A percentile compares a stretch with the other conserved stretches of the same genome.
Conservation (phyloP, 92 coral and sea anemone genomes). For the Porites lobata region DNA sequence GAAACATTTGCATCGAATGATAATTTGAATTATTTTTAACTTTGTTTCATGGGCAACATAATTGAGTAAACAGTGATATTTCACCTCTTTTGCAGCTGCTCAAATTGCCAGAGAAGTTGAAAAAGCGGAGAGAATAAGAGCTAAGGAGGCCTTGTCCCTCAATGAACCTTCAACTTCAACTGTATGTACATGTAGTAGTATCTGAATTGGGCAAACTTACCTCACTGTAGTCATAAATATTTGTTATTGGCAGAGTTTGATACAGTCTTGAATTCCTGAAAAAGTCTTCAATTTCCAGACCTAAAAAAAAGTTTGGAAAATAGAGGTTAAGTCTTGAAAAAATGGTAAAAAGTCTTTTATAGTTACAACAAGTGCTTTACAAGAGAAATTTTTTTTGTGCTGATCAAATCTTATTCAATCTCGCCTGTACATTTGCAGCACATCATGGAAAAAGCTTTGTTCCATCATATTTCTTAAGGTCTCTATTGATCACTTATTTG, state of each 20-base stretch:
- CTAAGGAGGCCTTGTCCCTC: conserved; percentile 48
- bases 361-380: too few relatives aligned
- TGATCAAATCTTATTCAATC: too few relatives aligned
- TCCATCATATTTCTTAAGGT: too few relatives aligned
- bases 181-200: conserved; percentile 43
- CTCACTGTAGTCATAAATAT: neutral
- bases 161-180: conserved; percentile 37
- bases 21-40: neutral
- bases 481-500: too few relatives aligned
- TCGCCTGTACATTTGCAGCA: too few relatives aligned
- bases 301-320: too few relatives aligned
- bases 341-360: too few relatives aligned
- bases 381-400: too few relatives aligned
- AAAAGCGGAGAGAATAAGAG: conserved; percentile 73
- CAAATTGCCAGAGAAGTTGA: conserved; percentile 87
- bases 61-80: neutral
- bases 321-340: too few relatives aligned
- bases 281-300: too few relatives aligned
- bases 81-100: conserved; percentile 54
- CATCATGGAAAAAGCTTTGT: too few relatives aligned
- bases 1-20: neutral
- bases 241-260: neutral
- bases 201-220: neutral
- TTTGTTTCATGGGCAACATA: neutral
- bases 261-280: neutral